Evolutionary conservation across 2,888 invertebrate species (phyloP).

Genomic region (Clanis bilineata): DNA sequence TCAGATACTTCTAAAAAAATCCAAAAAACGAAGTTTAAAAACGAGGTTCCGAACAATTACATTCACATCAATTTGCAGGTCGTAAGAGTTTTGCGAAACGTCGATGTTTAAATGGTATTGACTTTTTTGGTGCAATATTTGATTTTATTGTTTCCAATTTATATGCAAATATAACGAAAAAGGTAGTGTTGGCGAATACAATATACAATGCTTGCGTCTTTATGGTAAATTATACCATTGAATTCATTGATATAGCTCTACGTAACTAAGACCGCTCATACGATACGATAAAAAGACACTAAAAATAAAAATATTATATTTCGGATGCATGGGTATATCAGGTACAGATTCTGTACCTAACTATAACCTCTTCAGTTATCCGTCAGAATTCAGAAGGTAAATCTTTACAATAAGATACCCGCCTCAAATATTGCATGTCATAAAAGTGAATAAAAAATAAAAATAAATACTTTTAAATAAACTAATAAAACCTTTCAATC

Average conservation of each 20-base stretch:
- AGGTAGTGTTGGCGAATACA: neutral
- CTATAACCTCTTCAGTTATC: too few species aligned
- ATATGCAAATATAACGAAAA: neutral
- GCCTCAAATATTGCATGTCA: neutral
- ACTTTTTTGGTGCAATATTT: neutral
- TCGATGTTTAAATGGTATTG: neutral
- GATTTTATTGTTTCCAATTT: neutral
- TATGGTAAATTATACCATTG: neutral
- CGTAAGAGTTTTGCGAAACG: neutral
- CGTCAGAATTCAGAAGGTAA: neutral
- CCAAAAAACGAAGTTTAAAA: slow-evolving; percentile 42
- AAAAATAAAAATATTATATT: too few species aligned
- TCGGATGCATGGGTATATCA: too few species aligned
- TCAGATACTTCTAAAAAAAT: slow-evolving; percentile 52
- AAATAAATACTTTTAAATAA: neutral
- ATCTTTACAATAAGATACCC: neutral
- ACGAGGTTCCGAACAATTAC: slow-evolving; percentile 37
- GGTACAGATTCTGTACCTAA: too few species aligned
- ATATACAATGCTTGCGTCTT: neutral
- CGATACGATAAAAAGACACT: neutral
- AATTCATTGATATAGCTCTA: neutral
- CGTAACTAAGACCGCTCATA: neutral
- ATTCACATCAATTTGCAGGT: slow-evolving; percentile 18
- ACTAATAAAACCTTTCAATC: neutral
- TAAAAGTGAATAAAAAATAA: neutral